Evolutionary conservation across 2,797 vertebrate species (phyloP), one percentile per base, ranked within the genome.

Genomic region (Aselliscus stoliczkanus): DNA sequence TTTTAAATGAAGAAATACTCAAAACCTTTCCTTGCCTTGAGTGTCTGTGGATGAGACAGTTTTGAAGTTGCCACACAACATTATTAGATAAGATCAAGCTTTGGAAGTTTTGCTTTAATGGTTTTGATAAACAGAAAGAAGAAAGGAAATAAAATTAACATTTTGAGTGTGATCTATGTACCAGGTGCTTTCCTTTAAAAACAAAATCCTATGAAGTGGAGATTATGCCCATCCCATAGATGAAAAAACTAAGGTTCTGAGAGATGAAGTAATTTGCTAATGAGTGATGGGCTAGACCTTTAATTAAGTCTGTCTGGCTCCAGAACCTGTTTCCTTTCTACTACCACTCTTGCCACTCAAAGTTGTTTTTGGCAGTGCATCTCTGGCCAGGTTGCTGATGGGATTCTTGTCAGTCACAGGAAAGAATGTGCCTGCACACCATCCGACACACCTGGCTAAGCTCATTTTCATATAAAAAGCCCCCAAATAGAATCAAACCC

Each of bases 1-100:
- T 80, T 92, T 83, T 85, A n/a, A 88, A 72, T 64, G n/a, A 73
- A 83, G 58, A 87, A 83, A 83, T 42, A 82, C 56, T 69, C n/a
- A 34, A 58, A 67, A n/a, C 0, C 8, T 75, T 27, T 39, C 39
- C 31, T 58, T 73, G 34, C 21, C 21, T 82, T 72, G 15, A 7
- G 2, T 76, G 50, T 75, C 54, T 67, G 10, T 27, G 56, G 58
- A 70, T 39, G 85, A 83, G 18, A 65, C 15, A 31, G 12, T 58
- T 93, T 56, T 84, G 44, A 96, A 27, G 20, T 91, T 77, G 44
- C 42, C 27, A 20, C 42, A 54, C 15, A 29, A 21, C 27, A 34
- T 39, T 92, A 37, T 79, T 23, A 39, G 23, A 10, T 52, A 54
- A 31, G 21, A 83, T 83, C 21, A 80, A 54, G 18, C 27, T 44